Conservation (phyloP, 2,113 vertebrate genomes). For the Labeo catla region DNA sequence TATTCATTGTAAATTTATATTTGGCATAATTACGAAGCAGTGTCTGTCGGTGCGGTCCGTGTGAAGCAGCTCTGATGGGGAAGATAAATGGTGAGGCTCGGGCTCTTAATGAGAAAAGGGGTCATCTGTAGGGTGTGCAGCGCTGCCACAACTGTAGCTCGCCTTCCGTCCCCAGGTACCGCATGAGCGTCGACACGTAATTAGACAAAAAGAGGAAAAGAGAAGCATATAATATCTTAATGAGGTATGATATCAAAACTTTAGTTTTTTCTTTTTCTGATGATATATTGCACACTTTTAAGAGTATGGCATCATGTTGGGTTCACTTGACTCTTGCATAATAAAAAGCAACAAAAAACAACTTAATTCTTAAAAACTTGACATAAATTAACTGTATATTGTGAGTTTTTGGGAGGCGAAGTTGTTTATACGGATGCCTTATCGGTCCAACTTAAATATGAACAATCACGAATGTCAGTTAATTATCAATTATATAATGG, state of each 20-base stretch:
- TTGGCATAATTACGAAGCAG: conserved; percentile 61
- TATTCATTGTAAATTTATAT: conserved; percentile 67
- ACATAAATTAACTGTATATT: neutral
- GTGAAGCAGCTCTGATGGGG: conserved; percentile 53
- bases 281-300: conserved; percentile 11
- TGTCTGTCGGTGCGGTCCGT: conserved; percentile 57
- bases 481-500: too few relatives aligned
- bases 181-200: conserved; percentile 47
- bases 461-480: too few relatives aligned
- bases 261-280: neutral
- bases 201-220: conserved; percentile 46
- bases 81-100: conserved; percentile 61
- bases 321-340: neutral
- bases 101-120: conserved; percentile 63
- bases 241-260: conserved; percentile 37
- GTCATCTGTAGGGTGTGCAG: conserved; percentile 59
- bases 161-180: conserved; percentile 58
- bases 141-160: conserved; percentile 52
- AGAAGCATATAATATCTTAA: conserved; percentile 39
- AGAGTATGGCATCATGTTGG: neutral
- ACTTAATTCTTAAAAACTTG: neutral
- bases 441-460: too few relatives aligned
- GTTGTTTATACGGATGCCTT: too few relatives aligned
- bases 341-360: neutral
- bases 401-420: neutral